Base-by-base conservation (phyloP, 2,888 invertebrate genomes). In the Caenorhabditis japonica region DNA sequence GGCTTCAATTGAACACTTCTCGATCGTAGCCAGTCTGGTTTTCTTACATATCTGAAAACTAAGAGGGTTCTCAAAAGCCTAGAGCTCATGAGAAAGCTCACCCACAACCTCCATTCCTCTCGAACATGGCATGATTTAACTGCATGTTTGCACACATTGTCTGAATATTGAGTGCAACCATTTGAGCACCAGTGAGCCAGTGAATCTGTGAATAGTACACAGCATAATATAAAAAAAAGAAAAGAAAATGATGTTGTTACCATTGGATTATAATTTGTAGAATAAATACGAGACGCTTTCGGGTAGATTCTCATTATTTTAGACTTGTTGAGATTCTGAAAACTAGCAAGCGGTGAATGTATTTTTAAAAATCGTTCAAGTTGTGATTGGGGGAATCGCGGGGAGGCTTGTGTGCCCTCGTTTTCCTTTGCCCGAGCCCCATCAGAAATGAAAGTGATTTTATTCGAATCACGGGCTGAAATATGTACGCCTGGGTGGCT, bases 171-270 rank as follows among this genome's bases (percentile, higher is more conserved):
- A 95, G 89, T 0, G 95, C 95, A 0, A 94, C 93, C 90, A 94
- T 92, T 88, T 95, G 94, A 0, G 94, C 92, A 0, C 96, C 95
- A 83, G 94, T 94, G 0, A 93, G 92, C 95, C 95, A 96, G 89
- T 95, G 94, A 58, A 92, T 81, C 84, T 83, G 51, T 77, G 71
- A n/a, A 15, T 15, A 27, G 21, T 46, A n/a, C n/a, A n/a, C n/a
- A n/a, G n/a, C n/a, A n/a, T n/a, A n/a, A n/a, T n/a, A n/a, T n/a
- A n/a, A n/a, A n/a, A n/a, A n/a, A n/a, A n/a, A n/a, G 25, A 5
- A 25, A 33, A 4, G 19, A 34, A 4, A 17, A 33, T 12, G n/a
- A 23, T 8, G 25, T 13, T 1, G 4, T 23, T 44, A 75, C 75
- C 79, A 79, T 77, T 4, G 79, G 79, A 49, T 68, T 66, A 52